Evolutionary conservation across 2,113 vertebrate genomes (phyloP).

Genomic region (Cololabis saira): DNA sequence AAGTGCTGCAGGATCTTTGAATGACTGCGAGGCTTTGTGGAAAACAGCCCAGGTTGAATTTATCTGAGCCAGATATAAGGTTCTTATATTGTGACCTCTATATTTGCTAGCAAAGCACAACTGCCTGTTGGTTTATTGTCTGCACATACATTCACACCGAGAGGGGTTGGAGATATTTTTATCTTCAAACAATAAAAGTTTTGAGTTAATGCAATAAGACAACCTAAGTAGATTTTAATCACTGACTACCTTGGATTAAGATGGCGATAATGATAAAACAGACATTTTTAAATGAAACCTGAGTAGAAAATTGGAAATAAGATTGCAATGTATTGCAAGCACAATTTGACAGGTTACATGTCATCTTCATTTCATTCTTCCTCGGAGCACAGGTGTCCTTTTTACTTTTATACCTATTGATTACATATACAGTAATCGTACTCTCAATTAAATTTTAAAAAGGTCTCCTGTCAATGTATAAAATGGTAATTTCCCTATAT

Average conservation of each 20-base stretch:
- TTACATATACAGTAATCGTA: too few relatives aligned
- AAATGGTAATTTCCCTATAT: too few relatives aligned
- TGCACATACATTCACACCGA: conserved; percentile 8
- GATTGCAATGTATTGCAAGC: too few relatives aligned
- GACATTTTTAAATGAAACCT: too few relatives aligned
- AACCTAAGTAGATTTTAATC: background rate
- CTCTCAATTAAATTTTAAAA: too few relatives aligned
- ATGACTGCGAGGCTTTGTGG: conserved; percentile 14
- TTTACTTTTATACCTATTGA: too few relatives aligned
- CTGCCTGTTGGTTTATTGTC: conserved; percentile 10
- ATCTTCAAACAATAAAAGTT: conserved; percentile 10
- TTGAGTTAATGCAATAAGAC: background rate
- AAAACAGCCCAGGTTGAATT: conserved; percentile 36
- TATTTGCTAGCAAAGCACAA: conserved; percentile 34
- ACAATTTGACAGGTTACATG: too few relatives aligned
- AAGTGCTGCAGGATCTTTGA: conserved; percentile 37
- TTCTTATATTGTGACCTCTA: conserved; percentile 30
- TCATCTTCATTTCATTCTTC: too few relatives aligned
- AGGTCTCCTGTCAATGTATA: too few relatives aligned
- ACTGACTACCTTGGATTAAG: background rate
- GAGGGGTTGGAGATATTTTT: conserved; percentile 6
- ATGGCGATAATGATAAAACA: too few relatives aligned
- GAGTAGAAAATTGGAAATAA: too few relatives aligned
- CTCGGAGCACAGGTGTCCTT: too few relatives aligned
- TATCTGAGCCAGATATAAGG: background rate